Evolutionary conservation across 2,888 invertebrate genomes (phyloP).

Genomic region (Drepana falcataria): DNA sequence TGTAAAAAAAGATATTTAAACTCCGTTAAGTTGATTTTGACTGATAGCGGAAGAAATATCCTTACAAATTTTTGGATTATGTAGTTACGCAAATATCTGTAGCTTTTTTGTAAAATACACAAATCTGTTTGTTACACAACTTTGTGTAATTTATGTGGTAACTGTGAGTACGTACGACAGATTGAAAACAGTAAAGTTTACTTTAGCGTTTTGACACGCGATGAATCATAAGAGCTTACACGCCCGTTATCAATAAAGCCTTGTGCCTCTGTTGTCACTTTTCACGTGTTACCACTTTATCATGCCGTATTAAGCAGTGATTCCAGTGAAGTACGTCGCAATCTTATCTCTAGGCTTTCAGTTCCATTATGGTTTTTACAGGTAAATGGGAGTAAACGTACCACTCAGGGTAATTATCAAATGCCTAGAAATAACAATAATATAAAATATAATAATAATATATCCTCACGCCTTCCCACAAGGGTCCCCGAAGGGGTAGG

Average conservation of each 20-base stretch:
- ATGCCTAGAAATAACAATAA: no score
- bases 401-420: no score
- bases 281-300: slow-evolving; percentile 14
- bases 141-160: neutral
- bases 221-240: neutral
- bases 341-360: slow-evolving; percentile 18
- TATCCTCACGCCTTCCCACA: no score
- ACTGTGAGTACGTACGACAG: slow-evolving; percentile 4
- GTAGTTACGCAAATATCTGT: no score
- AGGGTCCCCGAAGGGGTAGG: no score
- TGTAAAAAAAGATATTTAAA: no score
- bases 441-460: no score
- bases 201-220: neutral
- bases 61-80: no score
- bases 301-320: slow-evolving; percentile 9
- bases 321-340: slow-evolving; percentile 10
- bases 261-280: slow-evolving; percentile 5
- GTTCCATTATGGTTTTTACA: neutral
- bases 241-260: slow-evolving; percentile 1
- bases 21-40: no score
- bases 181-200: neutral
- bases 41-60: no score
- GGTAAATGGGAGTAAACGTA: no score
- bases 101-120: no score
- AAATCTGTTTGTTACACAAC: neutral